These are phyloP conservation scores for Nudaria mundana DNA, from an alignment of 2,888 invertebrate genomes.

Conservation along the genomic window DNA sequence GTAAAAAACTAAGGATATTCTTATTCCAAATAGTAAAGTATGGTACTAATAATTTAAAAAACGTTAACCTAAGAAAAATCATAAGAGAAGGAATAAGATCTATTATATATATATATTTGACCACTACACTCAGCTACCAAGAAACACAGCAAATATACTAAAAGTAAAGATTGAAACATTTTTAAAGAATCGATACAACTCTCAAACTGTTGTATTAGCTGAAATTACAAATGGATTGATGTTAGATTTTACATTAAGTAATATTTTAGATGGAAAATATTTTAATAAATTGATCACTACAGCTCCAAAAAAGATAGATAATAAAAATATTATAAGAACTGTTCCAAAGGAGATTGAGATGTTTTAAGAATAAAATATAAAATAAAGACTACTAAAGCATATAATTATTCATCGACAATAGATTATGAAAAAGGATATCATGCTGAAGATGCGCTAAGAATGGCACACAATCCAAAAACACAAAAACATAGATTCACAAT, in stretches of 20 bases:
- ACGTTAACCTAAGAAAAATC: neutral
- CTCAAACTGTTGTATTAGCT: neutral
- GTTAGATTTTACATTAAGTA: neutral
- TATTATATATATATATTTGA: neutral
- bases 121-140: neutral
- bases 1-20: neutral
- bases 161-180: neutral
- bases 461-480: too few species aligned
- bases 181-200: neutral
- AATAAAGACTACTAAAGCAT: neutral
- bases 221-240: constrained; percentile 1
- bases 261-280: neutral
- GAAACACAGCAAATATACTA: neutral
- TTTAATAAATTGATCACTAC: neutral
- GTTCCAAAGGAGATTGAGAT: neutral
- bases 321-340: too few species aligned
- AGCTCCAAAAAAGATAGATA: neutral
- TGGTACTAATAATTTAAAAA: neutral
- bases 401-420: too few species aligned
- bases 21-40: neutral
- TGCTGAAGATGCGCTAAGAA: neutral
- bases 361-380: neutral
- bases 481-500: too few species aligned
- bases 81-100: neutral
- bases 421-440: too few species aligned